Percentiles rank a stretch among this genome's conserved stretches.
phyloP scores from a whole-genome alignment of 2,113 vertebrate species.

The Malurus alboscapulatus region DNA sequence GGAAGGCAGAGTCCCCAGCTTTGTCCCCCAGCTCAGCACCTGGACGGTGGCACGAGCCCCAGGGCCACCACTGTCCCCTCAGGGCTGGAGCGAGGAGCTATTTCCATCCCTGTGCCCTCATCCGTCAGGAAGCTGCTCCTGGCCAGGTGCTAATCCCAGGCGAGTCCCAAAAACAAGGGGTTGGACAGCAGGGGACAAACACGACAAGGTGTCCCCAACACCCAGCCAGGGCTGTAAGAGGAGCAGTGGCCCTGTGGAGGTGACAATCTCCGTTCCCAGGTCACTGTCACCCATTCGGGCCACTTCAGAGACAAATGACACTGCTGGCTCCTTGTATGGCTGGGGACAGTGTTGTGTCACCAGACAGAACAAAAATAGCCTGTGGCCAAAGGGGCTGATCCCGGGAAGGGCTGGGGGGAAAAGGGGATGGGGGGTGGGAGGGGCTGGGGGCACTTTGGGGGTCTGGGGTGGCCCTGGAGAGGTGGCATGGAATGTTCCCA shows the following conservation, averaged over 20 bases:
- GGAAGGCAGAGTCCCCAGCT: not conserved
- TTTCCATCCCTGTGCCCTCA: not conserved
- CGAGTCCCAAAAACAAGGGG: not conserved
- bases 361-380: not conserved
- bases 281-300: not conserved
- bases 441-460: not conserved
- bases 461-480: not conserved
- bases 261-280: not conserved
- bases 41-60: not conserved
- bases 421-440: not conserved
- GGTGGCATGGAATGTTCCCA: not conserved
- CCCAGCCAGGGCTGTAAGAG: not conserved
- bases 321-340: slow-evolving; percentile 20
- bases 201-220: accelerated
- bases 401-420: not conserved
- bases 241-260: not conserved
- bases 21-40: not conserved
- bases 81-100: not conserved
- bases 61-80: not conserved
- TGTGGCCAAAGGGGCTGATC: not conserved
- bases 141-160: not conserved
- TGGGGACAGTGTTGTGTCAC: not conserved
- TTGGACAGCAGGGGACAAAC: not conserved
- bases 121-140: not conserved
- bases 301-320: not conserved